phyloP scores from a whole-genome alignment of 2,888 invertebrate species.

The Hipparchia sbordonii region DNA sequence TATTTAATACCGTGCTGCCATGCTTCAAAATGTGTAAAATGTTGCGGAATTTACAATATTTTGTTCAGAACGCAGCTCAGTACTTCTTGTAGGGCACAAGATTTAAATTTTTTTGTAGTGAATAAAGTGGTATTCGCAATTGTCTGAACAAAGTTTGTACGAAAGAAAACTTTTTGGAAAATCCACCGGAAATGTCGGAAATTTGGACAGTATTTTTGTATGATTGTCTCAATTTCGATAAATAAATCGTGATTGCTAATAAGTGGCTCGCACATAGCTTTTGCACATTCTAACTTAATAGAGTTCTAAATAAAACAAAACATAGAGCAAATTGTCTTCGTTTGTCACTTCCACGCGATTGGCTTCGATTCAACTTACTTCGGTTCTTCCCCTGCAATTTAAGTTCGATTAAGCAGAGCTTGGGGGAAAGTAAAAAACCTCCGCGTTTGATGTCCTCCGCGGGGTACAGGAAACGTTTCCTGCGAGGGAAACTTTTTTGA shows the following conservation, averaged over 20 bases:
- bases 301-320: background rate
- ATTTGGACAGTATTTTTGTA: too few species aligned
- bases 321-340: conserved; percentile 3
- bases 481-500: conserved; percentile 43
- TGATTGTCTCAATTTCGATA: too few species aligned
- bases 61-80: background rate
- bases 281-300: background rate
- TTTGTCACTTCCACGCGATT: conserved; percentile 40
- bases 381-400: conserved; percentile 43
- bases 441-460: conserved; percentile 29
- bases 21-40: conserved; percentile 24
- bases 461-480: conserved; percentile 29
- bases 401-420: conserved; percentile 46
- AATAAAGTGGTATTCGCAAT: too few species aligned
- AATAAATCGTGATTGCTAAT: too few species aligned
- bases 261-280: too few species aligned
- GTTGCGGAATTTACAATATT: background rate
- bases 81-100: too few species aligned
- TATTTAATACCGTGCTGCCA: conserved; percentile 21
- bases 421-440: conserved; percentile 35
- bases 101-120: too few species aligned
- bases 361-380: conserved; percentile 44
- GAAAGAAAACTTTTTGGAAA: too few species aligned
- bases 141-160: too few species aligned
- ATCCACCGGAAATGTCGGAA: too few species aligned